Percentiles rank a stretch among this genome's conserved stretches.
Evolutionary conservation across 1,140 invertebrate genomes (phyloP).

Genomic region (Bombus affinis): DNA sequence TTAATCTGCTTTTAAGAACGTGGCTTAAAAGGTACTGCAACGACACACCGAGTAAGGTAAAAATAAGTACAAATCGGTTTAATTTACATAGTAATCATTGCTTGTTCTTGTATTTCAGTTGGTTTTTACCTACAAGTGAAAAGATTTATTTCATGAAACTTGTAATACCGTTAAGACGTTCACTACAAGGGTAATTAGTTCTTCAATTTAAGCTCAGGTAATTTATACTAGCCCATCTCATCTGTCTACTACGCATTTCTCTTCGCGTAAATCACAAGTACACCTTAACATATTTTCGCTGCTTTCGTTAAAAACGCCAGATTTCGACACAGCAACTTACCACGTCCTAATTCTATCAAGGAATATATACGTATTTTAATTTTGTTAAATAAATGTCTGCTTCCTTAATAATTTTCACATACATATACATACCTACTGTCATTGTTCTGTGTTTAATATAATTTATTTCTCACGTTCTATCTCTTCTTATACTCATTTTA

Average conservation of each 20-base stretch:
- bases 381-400: too few relatives aligned
- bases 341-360: neutral
- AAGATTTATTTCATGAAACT: slow-evolving; percentile 32
- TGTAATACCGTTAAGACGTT: slow-evolving; percentile 39
- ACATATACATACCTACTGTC: too few relatives aligned
- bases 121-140: neutral
- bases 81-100: neutral
- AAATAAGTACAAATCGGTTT: neutral
- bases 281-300: slow-evolving; percentile 8
- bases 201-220: slow-evolving; percentile 52
- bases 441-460: too few relatives aligned
- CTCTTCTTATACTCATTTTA: too few relatives aligned
- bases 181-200: slow-evolving; percentile 48
- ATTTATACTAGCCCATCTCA: slow-evolving; percentile 49
- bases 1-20: too few relatives aligned
- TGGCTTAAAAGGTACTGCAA: neutral
- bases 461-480: too few relatives aligned
- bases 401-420: too few relatives aligned
- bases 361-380: too few relatives aligned
- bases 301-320: neutral
- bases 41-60: neutral
- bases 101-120: neutral
- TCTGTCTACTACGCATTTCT: slow-evolving; percentile 26
- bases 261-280: slow-evolving; percentile 39
- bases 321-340: neutral